Evolutionary conservation across 2,113 vertebrate species (phyloP).

Genomic region (Cathartes aura): DNA sequence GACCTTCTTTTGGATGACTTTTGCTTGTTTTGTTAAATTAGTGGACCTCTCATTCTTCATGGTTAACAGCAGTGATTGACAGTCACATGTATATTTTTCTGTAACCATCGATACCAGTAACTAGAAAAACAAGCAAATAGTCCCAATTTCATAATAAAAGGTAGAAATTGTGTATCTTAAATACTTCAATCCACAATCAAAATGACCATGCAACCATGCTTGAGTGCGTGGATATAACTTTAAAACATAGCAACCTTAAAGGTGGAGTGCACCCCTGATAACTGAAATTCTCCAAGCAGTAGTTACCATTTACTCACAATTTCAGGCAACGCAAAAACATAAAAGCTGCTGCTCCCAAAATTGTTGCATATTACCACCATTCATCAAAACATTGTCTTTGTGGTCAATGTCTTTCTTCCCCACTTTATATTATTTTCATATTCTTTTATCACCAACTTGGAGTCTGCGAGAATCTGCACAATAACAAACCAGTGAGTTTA

Average conservation of each 20-base stretch:
- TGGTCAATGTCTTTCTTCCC: not conserved
- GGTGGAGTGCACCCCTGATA: not conserved
- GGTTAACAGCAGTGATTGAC: not conserved
- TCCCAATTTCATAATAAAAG: not conserved
- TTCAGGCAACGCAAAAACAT: not conserved
- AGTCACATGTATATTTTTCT: not conserved
- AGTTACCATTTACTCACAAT: not conserved
- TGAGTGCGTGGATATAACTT: not conserved
- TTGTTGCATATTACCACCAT: constrained; percentile 26
- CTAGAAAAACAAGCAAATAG: not conserved
- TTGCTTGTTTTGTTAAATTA: not conserved
- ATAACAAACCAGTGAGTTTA: not conserved
- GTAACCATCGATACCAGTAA: not conserved
- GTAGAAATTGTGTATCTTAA: not conserved
- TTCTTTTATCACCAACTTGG: not conserved
- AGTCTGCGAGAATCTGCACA: not conserved
- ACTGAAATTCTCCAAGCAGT: not conserved
- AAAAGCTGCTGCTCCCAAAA: not conserved
- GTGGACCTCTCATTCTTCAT: not conserved
- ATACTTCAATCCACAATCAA: not conserved
- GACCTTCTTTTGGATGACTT: not conserved
- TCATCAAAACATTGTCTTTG: not conserved
- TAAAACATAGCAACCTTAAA: not conserved
- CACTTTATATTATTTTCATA: constrained; percentile 2
- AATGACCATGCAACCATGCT: not conserved